phyloP scores from a whole-genome alignment of 1,140 invertebrate genomes.

The Trichonephila inaurata region DNA sequence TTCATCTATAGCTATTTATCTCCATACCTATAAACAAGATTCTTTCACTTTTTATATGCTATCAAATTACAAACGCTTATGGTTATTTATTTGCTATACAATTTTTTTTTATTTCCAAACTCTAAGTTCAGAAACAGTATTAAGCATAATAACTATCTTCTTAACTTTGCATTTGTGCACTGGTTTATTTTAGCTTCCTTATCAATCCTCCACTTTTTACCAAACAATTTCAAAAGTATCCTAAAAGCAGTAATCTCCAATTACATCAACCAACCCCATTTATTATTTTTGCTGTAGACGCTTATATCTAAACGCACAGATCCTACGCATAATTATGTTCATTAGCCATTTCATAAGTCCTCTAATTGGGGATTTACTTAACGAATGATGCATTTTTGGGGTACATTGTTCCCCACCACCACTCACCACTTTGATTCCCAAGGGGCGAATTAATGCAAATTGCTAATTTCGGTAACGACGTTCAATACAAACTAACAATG shows the following conservation, averaged over 20 bases:
- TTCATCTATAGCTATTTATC: no score
- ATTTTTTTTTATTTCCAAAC: neutral
- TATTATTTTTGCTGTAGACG: neutral
- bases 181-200: neutral
- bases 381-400: conserved; percentile 49
- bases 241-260: neutral
- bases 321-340: conserved; percentile 26
- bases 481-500: conserved; percentile 47
- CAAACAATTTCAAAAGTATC: neutral
- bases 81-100: no score
- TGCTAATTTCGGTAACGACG: conserved; percentile 58
- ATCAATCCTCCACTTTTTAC: neutral
- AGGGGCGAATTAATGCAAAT: conserved; percentile 49
- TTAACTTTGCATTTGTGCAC: neutral
- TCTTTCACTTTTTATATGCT: no score
- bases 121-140: neutral
- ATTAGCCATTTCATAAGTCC: conserved; percentile 14
- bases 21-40: no score
- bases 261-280: neutral
- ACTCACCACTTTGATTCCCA: conserved; percentile 30
- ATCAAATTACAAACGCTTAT: no score
- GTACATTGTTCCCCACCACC: neutral
- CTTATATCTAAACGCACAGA: conserved; percentile 2
- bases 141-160: neutral
- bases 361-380: conserved; percentile 32